phyloP scores from a whole-genome alignment of 2,113 vertebrate species.

The Serilophus lunatus region DNA sequence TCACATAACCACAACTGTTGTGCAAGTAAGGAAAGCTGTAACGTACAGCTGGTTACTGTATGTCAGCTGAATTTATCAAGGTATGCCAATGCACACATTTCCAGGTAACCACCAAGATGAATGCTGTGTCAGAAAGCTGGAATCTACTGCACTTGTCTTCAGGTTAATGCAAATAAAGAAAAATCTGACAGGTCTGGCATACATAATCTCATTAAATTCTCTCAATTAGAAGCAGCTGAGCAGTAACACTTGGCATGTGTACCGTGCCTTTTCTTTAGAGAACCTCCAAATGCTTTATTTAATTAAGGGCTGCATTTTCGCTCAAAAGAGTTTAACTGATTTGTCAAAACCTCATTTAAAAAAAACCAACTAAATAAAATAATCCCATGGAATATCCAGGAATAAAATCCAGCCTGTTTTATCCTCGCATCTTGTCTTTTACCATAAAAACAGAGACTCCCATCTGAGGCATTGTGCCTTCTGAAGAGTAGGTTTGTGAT shows the following conservation, averaged over 20 bases:
- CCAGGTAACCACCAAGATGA: not conserved
- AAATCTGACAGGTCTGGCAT: not conserved
- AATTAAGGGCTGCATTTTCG: not conserved
- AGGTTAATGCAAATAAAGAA: not conserved
- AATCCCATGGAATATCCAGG: not conserved
- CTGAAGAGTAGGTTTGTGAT: not conserved
- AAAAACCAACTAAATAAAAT: not conserved
- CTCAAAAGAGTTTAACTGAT: not conserved
- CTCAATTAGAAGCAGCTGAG: not conserved
- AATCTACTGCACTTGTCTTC: not conserved
- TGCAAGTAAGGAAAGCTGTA: not conserved
- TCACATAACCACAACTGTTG: not conserved
- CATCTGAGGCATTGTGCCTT: not conserved
- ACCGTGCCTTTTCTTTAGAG: not conserved
- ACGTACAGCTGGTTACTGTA: too few relatives aligned
- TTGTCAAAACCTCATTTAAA: not conserved
- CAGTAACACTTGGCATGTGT: not conserved
- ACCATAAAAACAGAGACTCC: not conserved
- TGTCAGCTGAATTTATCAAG: not conserved
- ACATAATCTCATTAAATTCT: not conserved
- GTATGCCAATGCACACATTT: not conserved
- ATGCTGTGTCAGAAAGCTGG: not conserved
- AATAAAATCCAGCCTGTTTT: not conserved
- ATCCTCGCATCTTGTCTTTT: not conserved
- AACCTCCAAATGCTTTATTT: not conserved